Conservation (phyloP, 2,888 invertebrate genomes). For the Ormyrus rosae region DNA sequence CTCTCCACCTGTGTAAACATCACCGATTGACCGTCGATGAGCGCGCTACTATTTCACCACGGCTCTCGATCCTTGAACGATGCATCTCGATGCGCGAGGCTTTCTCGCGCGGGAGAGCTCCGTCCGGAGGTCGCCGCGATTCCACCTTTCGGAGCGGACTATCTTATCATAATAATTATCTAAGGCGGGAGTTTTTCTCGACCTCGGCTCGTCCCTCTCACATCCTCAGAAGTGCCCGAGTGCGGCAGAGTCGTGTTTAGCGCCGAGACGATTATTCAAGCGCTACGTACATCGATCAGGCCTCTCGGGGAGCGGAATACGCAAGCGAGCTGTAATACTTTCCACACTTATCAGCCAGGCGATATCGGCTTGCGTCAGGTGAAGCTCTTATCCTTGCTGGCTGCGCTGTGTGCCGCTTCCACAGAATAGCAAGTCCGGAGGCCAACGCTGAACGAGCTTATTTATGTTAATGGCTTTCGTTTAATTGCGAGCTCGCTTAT, state of each 20-base stretch:
- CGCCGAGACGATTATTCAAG: slow-evolving; percentile 40
- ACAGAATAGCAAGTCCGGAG: neutral
- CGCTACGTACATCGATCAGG: neutral
- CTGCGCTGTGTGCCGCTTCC: neutral
- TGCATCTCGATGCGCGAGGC: slow-evolving; percentile 11
- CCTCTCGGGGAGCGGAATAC: neutral
- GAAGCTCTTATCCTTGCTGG: neutral
- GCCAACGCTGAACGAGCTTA: slow-evolving; percentile 1
- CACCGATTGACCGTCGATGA: slow-evolving; percentile 8
- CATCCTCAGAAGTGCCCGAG: neutral
- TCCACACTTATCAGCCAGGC: slow-evolving; percentile 26
- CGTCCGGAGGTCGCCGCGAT: neutral
- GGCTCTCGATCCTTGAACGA: slow-evolving; percentile 40
- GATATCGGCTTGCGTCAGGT: slow-evolving; percentile 42
- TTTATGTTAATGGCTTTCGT: slow-evolving; percentile 29
- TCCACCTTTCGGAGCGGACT: slow-evolving; percentile 11
- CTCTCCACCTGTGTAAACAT: slow-evolving; percentile 49
- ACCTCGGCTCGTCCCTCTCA: slow-evolving; percentile 1
- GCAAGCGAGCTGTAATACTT: slow-evolving; percentile 15
- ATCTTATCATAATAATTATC: slow-evolving; percentile 27
- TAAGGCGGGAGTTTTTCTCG: neutral
- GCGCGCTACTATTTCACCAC: slow-evolving; percentile 37
- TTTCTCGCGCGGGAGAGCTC: slow-evolving; percentile 17
- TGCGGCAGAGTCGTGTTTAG: slow-evolving; percentile 2
- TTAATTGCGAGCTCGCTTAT: too few species aligned